These are phyloP conservation scores for Agrochola lota DNA, from an alignment of 2,888 invertebrate genomes.

Conservation along the genomic window DNA sequence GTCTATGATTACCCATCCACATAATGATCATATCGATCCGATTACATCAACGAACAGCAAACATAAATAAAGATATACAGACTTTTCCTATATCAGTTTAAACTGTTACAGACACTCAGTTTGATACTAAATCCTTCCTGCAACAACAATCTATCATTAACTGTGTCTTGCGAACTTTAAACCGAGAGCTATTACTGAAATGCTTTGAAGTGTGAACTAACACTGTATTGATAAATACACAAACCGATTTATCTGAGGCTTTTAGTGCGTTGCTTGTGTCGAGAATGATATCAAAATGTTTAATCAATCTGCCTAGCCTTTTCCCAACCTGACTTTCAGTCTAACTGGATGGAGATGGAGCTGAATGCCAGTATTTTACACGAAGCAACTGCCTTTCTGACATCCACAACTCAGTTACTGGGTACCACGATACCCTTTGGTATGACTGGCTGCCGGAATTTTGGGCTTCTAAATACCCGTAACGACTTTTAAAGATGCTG, in stretches of 20 bases:
- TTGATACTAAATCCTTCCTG: slow-evolving; percentile 16
- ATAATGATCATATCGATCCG: not conserved
- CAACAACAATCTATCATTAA: slow-evolving; percentile 29
- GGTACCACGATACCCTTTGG: too few relatives aligned
- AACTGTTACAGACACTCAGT: not conserved
- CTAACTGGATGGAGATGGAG: too few relatives aligned
- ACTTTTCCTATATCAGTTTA: not conserved
- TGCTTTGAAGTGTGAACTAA: slow-evolving; percentile 12
- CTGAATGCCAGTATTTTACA: too few relatives aligned
- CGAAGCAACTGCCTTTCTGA: too few relatives aligned
- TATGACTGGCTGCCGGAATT: too few relatives aligned
- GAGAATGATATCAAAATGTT: not conserved
- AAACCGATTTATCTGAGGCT: slow-evolving; percentile 13
- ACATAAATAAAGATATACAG: not conserved
- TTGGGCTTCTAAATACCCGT: too few relatives aligned
- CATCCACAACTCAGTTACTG: too few relatives aligned
- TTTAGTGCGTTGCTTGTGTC: not conserved
- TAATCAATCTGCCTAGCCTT: too few relatives aligned
- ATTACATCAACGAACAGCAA: not conserved
- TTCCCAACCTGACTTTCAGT: too few relatives aligned
- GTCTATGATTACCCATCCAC: too few relatives aligned
- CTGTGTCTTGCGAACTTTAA: slow-evolving; percentile 10
- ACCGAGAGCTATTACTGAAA: slow-evolving; percentile 13
- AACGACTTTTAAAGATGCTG: too few relatives aligned
- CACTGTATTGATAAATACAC: slow-evolving; percentile 17